Conservation (phyloP, 1,140 invertebrate species). For the Potamilus streckersoni region DNA sequence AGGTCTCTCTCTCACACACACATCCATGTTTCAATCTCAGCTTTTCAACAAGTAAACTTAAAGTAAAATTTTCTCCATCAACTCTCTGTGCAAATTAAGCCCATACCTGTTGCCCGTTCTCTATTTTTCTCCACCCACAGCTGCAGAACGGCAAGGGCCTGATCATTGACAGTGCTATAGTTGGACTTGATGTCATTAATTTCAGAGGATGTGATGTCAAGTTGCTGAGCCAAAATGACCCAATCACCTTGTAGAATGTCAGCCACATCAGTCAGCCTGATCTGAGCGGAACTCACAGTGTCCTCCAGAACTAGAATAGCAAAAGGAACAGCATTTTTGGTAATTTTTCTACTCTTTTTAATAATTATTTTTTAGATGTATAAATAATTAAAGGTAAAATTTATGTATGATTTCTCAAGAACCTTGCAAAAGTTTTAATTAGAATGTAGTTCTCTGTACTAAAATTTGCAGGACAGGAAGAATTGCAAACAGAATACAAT, state of each 20-base stretch:
- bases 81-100: neutral
- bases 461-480: too few relatives aligned
- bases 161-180: slow-evolving; percentile 86
- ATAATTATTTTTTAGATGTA: too few relatives aligned
- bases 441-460: too few relatives aligned
- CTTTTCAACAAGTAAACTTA: too few relatives aligned
- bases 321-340: neutral
- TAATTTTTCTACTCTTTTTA: neutral
- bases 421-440: too few relatives aligned
- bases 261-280: slow-evolving; percentile 91
- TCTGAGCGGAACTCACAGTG: slow-evolving; percentile 74
- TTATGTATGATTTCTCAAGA: too few relatives aligned
- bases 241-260: slow-evolving; percentile 92
- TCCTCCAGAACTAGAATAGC: slow-evolving; percentile 54
- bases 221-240: slow-evolving; percentile 81
- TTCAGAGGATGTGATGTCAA: slow-evolving; percentile 87
- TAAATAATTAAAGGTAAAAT: too few relatives aligned
- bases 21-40: too few relatives aligned
- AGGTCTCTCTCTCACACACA: too few relatives aligned
- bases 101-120: slow-evolving; percentile 79
- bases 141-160: slow-evolving; percentile 93
- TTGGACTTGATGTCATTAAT: slow-evolving; percentile 89
- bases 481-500: too few relatives aligned
- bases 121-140: slow-evolving; percentile 82
- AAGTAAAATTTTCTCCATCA: neutral